phyloP scores from a whole-genome alignment of 37 sponge, comb jelly and placozoan genomes.

The Lycopodina hypogea region DNA sequence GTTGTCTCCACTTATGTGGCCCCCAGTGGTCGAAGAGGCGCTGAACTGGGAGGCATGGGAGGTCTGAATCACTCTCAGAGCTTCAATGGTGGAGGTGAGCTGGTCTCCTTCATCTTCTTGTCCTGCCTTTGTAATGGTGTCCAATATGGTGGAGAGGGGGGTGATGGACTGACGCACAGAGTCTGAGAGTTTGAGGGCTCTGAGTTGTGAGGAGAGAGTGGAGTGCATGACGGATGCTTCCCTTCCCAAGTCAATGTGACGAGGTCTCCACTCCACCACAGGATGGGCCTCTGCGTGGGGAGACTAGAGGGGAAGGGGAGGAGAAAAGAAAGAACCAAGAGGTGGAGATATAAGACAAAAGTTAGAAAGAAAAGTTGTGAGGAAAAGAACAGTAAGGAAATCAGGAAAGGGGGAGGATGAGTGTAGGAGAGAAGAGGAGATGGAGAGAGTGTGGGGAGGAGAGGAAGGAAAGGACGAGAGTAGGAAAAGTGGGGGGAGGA shows the following conservation, averaged over 20 bases:
- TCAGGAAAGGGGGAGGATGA: neutral
- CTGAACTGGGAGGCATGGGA: constrained; percentile 54
- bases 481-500: no score
- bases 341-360: neutral
- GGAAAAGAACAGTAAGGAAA: no score
- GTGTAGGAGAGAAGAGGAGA: neutral
- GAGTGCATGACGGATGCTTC: constrained; percentile 82
- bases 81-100: constrained; percentile 63
- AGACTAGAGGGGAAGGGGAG: constrained; percentile 22
- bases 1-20: neutral
- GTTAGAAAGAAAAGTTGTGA: neutral
- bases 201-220: constrained; percentile 55
- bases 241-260: constrained; percentile 69
- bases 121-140: constrained; percentile 23
- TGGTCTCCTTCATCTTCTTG: constrained; percentile 64
- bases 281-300: constrained; percentile 31
- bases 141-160: constrained; percentile 28
- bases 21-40: neutral
- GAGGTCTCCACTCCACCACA: constrained; percentile 46
- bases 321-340: neutral
- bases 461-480: neutral
- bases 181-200: constrained; percentile 27
- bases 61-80: constrained; percentile 57
- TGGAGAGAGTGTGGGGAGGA: neutral
- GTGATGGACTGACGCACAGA: constrained; percentile 11